Evolutionary conservation across 2,797 vertebrate species (phyloP).

Genomic region (Cygnus olor): DNA sequence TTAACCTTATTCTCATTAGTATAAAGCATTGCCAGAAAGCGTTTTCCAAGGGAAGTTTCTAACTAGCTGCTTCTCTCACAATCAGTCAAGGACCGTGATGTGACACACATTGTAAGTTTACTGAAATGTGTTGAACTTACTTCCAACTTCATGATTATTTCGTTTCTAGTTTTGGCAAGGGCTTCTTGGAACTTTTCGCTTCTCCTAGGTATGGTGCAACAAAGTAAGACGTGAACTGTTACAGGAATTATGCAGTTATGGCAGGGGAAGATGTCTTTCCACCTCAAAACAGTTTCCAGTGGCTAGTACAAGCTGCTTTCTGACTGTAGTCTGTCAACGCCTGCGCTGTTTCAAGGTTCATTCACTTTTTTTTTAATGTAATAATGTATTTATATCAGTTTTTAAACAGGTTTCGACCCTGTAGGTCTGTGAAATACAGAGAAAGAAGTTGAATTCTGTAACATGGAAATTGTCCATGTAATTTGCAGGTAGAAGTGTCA

Average conservation of each 20-base stretch:
- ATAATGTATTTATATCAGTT: background rate
- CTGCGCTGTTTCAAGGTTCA: background rate
- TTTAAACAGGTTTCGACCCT: background rate
- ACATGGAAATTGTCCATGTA: background rate
- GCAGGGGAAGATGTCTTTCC: background rate
- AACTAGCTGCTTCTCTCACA: background rate
- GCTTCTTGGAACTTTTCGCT: background rate
- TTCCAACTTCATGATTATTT: background rate
- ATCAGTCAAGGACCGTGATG: background rate
- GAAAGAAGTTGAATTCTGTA: background rate
- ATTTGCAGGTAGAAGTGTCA: conserved; percentile 5
- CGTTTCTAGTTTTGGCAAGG: background rate
- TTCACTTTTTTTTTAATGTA: background rate
- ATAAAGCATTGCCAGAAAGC: background rate
- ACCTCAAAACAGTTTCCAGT: background rate
- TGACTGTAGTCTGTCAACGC: background rate
- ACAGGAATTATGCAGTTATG: background rate
- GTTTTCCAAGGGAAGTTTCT: background rate
- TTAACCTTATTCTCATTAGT: background rate
- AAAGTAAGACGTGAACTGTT: background rate
- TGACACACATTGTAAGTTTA: background rate
- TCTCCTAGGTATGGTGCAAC: background rate
- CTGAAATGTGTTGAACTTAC: background rate
- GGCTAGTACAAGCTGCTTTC: background rate
- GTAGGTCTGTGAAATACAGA: background rate